Evolutionary conservation across 2,113 vertebrate genomes (phyloP), one percentile per base, ranked within the genome.

Genomic region (Ochotona curzoniae): DNA sequence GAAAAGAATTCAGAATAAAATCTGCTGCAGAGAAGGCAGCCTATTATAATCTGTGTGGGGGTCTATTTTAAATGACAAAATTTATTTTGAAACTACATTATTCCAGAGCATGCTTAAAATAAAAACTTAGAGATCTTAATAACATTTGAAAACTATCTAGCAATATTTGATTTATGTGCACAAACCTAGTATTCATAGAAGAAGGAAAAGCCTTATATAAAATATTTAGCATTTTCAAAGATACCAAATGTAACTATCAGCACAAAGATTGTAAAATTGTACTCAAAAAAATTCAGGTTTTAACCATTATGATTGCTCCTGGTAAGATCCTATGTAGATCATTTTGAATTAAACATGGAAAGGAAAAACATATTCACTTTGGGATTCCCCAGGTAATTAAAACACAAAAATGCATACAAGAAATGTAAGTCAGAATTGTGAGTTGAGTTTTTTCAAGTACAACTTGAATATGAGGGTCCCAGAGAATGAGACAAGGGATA

Each of bases 301-400:
- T 96, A 97, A 95, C 95, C 96, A 96, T 93, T 94, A 97, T 96
- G 89, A 95, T 97, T 97, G 96, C 91, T 92, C 95, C 83, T 92
- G 95, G 98, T 94, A 91, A 97, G 95, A 96, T 92, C 95, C 95
- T 97, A 89, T 96, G 73, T 91, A 97, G 96, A 98, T 93, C 93
- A 94, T 97, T 98, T 98, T 92, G 97, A 98, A 97, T 90, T 93
- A 97, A 97, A 96, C 95, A 96, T 95, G 86, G 93, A 95, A 94
- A 89, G 94, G 96, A 94, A 94, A 97, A 85, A 97, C 17, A 78
- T 96, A 96, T 93, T 97, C 94, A 97, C 84, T 96, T 97, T 97
- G 97, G 91, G 94, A 97, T 96, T 96, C 91, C 95, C 95, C 87
- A 95, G 96, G 89, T 94, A 97, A 14, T 97, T 97, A 94, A 94